Evolutionary conservation across 2,113 vertebrate species (phyloP), one percentile per base, ranked within the genome.

Genomic region (Tangachromis dhanisi): DNA sequence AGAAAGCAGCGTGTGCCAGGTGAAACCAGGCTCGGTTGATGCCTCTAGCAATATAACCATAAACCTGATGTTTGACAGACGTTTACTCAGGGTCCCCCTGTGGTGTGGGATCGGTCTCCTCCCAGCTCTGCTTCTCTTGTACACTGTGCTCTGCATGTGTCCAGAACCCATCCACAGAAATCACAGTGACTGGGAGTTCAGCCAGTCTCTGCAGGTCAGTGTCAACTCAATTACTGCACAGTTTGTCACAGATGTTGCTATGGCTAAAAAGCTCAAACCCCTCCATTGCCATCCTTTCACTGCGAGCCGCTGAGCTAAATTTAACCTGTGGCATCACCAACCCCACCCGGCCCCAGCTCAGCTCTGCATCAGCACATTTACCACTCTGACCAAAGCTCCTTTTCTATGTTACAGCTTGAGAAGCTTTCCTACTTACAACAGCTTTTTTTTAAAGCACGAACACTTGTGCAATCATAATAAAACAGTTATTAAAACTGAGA

Each of bases 231-330:
- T 90, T 24, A 8, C 31, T 53, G 85, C 66, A 11, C 79, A 84
- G 54, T 19, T 82, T 93, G 92, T 93, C 92, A 92, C 83, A 80
- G 90, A 66, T 91, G 89, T 89, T 84, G 85, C 89, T 86, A 61
- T 78, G 92, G 82, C 79, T n/a, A 79, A 87, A 93, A 59, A 26
- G 68, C 35, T n/a, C 24, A 45, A 8, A 6, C 14, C 66, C 42
- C 10, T 26, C 42, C 16, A 26, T 4, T 8, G 21, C 4, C 42
- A 9, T 57, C 35, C 7, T 57, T 17, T 81, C 11, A n/a, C 81
- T 76, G 35, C 12, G 1, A 68, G 31, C 47, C 35, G 55, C 81
- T 40, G 68, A 79, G 90, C 90, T 90, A 80, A 86, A 88, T 87
- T 83, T 89, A 92, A 83, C 83, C 33, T 76, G 24, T 66, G 82